These are phyloP conservation scores for Lamproptera curius DNA, from an alignment of 2,888 invertebrate species.

Conservation along the genomic window DNA sequence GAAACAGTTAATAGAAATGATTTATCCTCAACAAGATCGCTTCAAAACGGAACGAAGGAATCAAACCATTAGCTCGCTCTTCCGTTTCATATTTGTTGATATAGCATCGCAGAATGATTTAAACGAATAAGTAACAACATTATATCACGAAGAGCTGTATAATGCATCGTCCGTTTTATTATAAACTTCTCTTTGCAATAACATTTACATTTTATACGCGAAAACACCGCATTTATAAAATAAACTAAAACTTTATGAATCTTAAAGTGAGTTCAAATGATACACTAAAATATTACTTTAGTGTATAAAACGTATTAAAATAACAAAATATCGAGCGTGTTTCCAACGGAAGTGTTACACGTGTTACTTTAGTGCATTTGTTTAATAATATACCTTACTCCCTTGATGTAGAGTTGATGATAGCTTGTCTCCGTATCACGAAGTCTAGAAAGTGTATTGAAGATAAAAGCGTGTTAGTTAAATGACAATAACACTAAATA, in stretches of 20 bases:
- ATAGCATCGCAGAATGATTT: not conserved
- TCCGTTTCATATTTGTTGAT: not conserved
- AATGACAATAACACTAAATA: constrained; percentile 2
- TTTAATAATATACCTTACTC: constrained; percentile 9
- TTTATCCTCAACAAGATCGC: not conserved
- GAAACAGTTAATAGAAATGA: not conserved
- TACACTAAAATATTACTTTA: constrained; percentile 13
- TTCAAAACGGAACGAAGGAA: too few relatives aligned
- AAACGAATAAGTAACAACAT: not conserved
- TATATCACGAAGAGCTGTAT: not conserved
- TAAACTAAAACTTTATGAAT: constrained; percentile 9
- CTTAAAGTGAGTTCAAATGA: constrained; percentile 5
- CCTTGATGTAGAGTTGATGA: constrained; percentile 6
- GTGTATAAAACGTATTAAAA: constrained; percentile 16
- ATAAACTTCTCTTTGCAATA: not conserved
- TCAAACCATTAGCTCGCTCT: not conserved
- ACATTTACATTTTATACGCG: constrained; percentile 8
- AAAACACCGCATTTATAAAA: constrained; percentile 17
- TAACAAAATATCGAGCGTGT: constrained; percentile 9
- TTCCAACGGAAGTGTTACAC: constrained; percentile 14
- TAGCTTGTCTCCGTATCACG: not conserved
- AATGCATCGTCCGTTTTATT: not conserved
- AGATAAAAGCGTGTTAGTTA: constrained; percentile 8
- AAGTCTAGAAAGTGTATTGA: constrained; percentile 1
- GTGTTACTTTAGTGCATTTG: not conserved